A percentile compares a stretch with the other conserved stretches of the same genome.
Conservation (phyloP, 2,797 vertebrate genomes). For the Mastacembelus armatus region DNA sequence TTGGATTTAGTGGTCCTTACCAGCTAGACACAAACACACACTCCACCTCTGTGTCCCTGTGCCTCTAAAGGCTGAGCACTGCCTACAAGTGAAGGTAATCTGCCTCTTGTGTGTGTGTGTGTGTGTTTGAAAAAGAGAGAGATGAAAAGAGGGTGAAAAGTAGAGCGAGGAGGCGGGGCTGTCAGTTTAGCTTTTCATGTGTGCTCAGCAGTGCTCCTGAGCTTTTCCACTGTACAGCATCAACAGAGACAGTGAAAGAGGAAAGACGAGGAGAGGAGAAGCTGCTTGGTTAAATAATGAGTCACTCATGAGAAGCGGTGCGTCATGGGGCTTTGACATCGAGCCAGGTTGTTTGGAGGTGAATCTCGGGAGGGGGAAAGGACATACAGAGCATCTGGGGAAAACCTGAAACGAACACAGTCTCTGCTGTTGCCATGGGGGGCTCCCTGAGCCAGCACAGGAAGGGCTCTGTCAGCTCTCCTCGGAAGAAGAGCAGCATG, state of each 20-base stretch:
- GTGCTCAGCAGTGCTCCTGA: conserved; percentile 50
- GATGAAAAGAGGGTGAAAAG: conserved; percentile 47
- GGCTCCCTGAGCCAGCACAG: conserved; percentile 78
- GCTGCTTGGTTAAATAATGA: conserved; percentile 21
- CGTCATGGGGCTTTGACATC: conserved; percentile 10
- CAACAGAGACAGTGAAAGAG: conserved; percentile 25
- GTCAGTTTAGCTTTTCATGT: conserved; percentile 50
- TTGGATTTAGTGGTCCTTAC: conserved; percentile 17
- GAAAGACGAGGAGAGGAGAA: conserved; percentile 18
- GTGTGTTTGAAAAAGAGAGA: conserved; percentile 25
- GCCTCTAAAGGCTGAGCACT: conserved; percentile 27
- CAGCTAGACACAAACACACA: conserved; percentile 1
- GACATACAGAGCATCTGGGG: conserved; percentile 42
- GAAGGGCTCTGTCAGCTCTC: conserved; percentile 71
- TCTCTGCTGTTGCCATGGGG: conserved; percentile 73
- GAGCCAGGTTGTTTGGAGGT: conserved; percentile 41
- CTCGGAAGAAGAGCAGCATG: conserved; percentile 79
- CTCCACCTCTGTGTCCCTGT: conserved; percentile 19
- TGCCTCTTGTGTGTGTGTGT: conserved; percentile 23
- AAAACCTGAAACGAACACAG: conserved; percentile 44
- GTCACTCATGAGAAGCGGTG: conserved; percentile 49
- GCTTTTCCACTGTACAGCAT: conserved; percentile 40
- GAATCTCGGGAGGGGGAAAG: conserved; percentile 42
- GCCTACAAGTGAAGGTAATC: conserved; percentile 51
- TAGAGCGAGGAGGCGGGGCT: conserved; percentile 69